These are phyloP conservation scores for Neuroscelio doddi DNA, from an alignment of 2,888 invertebrate species.

Conservation along the genomic window DNA sequence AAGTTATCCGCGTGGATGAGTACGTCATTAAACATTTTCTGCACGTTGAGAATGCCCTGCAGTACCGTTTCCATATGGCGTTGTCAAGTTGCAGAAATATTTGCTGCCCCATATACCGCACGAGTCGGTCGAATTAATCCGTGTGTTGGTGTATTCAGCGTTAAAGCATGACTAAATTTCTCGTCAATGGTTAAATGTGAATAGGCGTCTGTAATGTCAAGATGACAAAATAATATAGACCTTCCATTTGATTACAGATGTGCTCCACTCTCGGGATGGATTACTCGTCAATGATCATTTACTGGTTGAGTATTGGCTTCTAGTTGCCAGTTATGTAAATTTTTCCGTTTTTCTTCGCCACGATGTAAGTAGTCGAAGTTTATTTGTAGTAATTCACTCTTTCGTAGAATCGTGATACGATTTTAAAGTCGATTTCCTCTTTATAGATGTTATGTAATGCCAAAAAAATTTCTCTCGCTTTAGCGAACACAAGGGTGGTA, in stretches of 20 bases:
- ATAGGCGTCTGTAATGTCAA: constrained; percentile 22
- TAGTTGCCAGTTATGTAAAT: not conserved
- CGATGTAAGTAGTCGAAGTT: not conserved
- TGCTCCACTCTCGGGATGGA: constrained; percentile 2
- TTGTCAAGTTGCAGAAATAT: constrained; percentile 21
- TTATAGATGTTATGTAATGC: too few species aligned
- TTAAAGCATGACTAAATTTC: constrained; percentile 25
- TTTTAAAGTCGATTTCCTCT: not conserved
- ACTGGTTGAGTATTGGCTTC: not conserved
- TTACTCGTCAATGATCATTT: constrained; percentile 9
- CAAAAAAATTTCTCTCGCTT: not conserved
- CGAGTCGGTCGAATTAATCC: constrained; percentile 25
- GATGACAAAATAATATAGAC: constrained; percentile 12
- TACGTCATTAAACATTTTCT: constrained; percentile 25
- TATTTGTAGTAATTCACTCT: too few species aligned
- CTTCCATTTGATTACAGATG: constrained; percentile 4
- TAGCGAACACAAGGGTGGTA: not conserved
- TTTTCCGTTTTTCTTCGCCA: too few species aligned
- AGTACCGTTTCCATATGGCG: constrained; percentile 19
- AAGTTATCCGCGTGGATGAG: constrained; percentile 14
- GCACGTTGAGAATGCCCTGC: constrained; percentile 13
- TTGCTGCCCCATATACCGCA: constrained; percentile 29
- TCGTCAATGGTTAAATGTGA: constrained; percentile 22
- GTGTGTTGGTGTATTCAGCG: constrained; percentile 30
- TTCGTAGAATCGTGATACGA: too few species aligned